phyloP scores from a whole-genome alignment of 92 coral and sea anemone species.

The Muricea muricata region DNA sequence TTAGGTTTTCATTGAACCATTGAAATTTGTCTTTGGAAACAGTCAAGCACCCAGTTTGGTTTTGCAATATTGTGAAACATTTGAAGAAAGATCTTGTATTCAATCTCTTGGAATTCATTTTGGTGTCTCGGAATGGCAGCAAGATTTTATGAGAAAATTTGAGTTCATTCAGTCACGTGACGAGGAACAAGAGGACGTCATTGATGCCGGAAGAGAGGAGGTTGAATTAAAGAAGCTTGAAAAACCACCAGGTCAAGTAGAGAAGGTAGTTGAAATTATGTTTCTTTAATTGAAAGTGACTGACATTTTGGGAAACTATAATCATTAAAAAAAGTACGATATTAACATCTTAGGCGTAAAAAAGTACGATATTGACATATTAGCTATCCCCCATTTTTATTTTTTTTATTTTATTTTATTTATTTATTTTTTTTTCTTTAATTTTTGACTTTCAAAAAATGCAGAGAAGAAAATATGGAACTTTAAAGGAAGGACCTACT shows the following conservation, averaged over 20 bases:
- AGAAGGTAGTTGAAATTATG: neutral
- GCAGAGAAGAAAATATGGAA: too few species aligned
- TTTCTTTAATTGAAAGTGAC: neutral
- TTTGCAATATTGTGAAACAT: conserved; percentile 68
- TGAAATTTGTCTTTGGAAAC: conserved; percentile 74
- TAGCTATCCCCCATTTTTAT: too few species aligned
- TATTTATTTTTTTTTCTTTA: too few species aligned
- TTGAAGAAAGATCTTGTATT: conserved; percentile 69
- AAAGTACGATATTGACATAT: too few species aligned
- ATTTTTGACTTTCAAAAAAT: too few species aligned
- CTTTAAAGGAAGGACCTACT: too few species aligned
- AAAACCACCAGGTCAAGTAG: neutral
- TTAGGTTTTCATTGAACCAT: conserved; percentile 84
- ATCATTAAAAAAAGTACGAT: too few species aligned
- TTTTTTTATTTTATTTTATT: too few species aligned
- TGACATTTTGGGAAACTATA: too few species aligned
- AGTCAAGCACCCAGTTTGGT: conserved; percentile 68
- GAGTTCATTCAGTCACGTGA: neutral
- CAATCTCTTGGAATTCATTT: conserved; percentile 80
- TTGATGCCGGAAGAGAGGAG: conserved; percentile 5
- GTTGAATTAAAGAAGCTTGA: neutral
- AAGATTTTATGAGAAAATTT: conserved; percentile 67
- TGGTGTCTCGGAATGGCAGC: conserved; percentile 80
- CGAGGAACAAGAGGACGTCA: conserved; percentile 23
- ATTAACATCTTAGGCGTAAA: too few species aligned